These are phyloP conservation scores for Ormyrus labotus DNA, from an alignment of 2,888 invertebrate genomes.

Conservation along the genomic window DNA sequence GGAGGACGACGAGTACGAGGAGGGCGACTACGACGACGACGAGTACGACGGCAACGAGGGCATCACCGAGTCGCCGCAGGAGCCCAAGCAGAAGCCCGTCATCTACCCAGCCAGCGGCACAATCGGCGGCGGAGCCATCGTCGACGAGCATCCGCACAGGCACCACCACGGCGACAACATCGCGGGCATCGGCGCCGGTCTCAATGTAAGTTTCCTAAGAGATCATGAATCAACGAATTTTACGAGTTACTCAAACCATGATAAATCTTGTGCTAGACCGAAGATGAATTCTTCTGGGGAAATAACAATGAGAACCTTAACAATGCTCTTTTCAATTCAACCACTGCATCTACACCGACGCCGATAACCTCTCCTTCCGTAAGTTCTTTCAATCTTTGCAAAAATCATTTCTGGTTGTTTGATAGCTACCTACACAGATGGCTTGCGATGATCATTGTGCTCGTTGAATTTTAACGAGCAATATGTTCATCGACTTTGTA, in stretches of 20 bases:
- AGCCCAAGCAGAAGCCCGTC: slow-evolving; percentile 59
- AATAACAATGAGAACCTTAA: slow-evolving; percentile 24
- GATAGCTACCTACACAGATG: slow-evolving; percentile 39
- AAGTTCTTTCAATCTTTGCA: slow-evolving; percentile 25
- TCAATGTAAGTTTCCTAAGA: slow-evolving; percentile 48
- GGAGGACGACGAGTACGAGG: slow-evolving; percentile 68
- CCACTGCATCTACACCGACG: slow-evolving; percentile 16
- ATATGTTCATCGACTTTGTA: slow-evolving; percentile 25
- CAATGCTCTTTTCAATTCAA: slow-evolving; percentile 45
- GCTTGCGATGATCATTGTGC: slow-evolving; percentile 36
- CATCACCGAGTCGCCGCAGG: slow-evolving; percentile 70
- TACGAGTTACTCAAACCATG: no score
- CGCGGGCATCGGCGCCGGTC: slow-evolving; percentile 58
- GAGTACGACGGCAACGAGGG: slow-evolving; percentile 73
- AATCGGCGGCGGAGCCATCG: slow-evolving; percentile 32
- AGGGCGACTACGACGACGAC: slow-evolving; percentile 74
- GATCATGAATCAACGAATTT: no score
- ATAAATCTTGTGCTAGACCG: slow-evolving; percentile 31
- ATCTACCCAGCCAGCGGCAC: slow-evolving; percentile 33
- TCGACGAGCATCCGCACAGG: slow-evolving; percentile 72
- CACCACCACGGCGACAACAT: slow-evolving; percentile 74
- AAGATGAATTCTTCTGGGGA: slow-evolving; percentile 51
- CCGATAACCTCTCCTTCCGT: slow-evolving; percentile 33
- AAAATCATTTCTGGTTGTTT: slow-evolving; percentile 22
- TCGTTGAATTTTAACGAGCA: slow-evolving; percentile 22